Evolutionary conservation across 1,140 invertebrate species (phyloP).

Genomic region (Dinoponera quadriceps): DNA sequence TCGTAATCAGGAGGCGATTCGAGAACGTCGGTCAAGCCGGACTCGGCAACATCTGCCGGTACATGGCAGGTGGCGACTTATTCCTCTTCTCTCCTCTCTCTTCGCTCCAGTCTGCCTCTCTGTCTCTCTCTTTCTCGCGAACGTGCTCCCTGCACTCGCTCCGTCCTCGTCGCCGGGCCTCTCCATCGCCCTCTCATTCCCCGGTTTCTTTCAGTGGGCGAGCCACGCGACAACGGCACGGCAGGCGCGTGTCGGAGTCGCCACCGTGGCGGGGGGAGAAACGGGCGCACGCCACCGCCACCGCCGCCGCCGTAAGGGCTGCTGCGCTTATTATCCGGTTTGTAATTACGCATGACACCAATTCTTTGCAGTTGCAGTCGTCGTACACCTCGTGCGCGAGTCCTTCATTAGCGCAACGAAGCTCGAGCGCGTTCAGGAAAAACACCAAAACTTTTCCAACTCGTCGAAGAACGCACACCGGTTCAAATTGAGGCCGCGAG

Average conservation of each 20-base stretch:
- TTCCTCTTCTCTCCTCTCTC: conserved; percentile 66
- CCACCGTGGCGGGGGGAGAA: conserved; percentile 61
- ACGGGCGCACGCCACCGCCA: conserved; percentile 35
- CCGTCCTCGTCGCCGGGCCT: conserved; percentile 40
- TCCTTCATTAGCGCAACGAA: neutral
- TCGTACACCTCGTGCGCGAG: neutral
- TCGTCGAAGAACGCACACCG: neutral
- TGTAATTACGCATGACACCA: conserved; percentile 62
- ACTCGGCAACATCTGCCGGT: conserved; percentile 77
- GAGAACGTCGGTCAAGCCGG: conserved; percentile 75
- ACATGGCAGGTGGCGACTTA: conserved; percentile 79
- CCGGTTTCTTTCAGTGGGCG: conserved; percentile 50
- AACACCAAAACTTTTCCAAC: neutral
- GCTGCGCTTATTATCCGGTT: conserved; percentile 29
- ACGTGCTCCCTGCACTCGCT: conserved; percentile 49
- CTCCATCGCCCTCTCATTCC: conserved; percentile 24
- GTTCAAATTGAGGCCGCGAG: neutral
- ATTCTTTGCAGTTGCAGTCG: conserved; percentile 21
- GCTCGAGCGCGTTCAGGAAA: neutral
- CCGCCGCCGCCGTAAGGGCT: conserved; percentile 20
- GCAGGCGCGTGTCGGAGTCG: conserved; percentile 73
- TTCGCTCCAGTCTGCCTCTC: conserved; percentile 7
- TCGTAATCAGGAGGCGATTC: conserved; percentile 76
- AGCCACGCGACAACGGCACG: conserved; percentile 77
- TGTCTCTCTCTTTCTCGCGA: conserved; percentile 21